Evolutionary conservation across 2,888 invertebrate genomes (phyloP), one percentile per base, ranked within the genome.

Genomic region (Acanthosepion lycidas): DNA sequence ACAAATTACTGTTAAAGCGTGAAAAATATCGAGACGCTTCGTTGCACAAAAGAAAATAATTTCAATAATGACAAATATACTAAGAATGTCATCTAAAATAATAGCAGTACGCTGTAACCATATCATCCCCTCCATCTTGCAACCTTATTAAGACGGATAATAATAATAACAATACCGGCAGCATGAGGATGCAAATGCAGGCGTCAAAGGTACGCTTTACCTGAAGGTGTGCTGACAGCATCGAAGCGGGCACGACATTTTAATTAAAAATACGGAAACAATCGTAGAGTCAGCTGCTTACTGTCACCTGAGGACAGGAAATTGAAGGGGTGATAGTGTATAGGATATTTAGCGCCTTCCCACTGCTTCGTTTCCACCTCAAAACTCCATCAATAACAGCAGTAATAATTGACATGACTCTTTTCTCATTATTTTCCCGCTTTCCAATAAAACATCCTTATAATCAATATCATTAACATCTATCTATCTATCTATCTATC

Each of bases 251-350:
- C n/a, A 18, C n/a, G 78, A 78, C 78, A 78, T n/a, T 78, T 78
- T 78, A 78, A 78, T 78, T 78, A 78, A 78, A 78, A 78, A 78
- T 78, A 33, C 33, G n/a, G n/a, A n/a, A 78, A n/a, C 78, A 78
- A 78, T 78, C 78, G n/a, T 78, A n/a, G n/a, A 12, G 12, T 78
- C n/a, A 78, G n/a, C 59, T 59, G 59, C 59, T 59, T 59, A 59
- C 59, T 59, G 59, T 59, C 59, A 59, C n/a, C 78, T n/a, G n/a
- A 33, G 78, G n/a, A 78, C 15, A n/a, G n/a, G 78, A 78, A n/a
- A n/a, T 78, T n/a, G 78, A 3, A 33, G 15, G 15, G 78, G 15
- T 59, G 59, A 18, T 55, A 20, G 59, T 59, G 6, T 20, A 3
- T 1, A 12, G n/a, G 78, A 33, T 78, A 78, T 78, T 78, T 78